Base-by-base conservation (phyloP, 1,140 invertebrate species). In the Neodiprion lecontei region DNA sequence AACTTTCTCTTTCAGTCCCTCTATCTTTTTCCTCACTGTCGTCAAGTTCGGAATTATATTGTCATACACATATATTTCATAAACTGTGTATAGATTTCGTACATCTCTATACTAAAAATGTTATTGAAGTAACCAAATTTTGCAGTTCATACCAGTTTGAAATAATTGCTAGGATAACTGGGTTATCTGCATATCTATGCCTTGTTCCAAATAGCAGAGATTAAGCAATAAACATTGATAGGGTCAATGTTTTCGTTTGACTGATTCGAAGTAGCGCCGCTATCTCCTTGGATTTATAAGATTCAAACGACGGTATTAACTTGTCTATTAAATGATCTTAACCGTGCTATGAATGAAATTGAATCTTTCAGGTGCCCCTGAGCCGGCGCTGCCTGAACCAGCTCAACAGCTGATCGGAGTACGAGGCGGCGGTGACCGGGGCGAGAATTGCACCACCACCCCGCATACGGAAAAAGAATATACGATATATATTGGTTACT, bases 331-430 rank as follows among this genome's bases (percentile, higher is more conserved):
- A 61, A 61, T 65, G 61, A 14, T 65, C 12, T 65, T 65, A 1
- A 65, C 61, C 12, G 1, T 14, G 12, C 67, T 14, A 7, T 14
- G 53, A 17, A 61, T 61, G 53, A 61, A 61, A 69, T 21, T 23
- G 14, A 47, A 23, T 81, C 28, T 40, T 81, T 80, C 82, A 88
- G 87, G 87, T 88, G 87, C 87, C 86, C 87, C 85, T 85, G 87
- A 87, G 86, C 84, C 85, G 87, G 84, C 86, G 87, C 85, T 86
- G 86, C 85, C 86, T 88, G 86, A 88, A 88, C 85, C 87, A 87
- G 87, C 86, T 87, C 84, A 85, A 87, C 86, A 88, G 87, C 87
- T 88, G 87, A 88, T 88, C 86, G 85, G 83, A 87, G 87, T 85
- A 86, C 86, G 84, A 87, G 85, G 86, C 86, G 86, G 86, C 84